phyloP scores from a whole-genome alignment of 2,888 invertebrate species.

The Brachyopa scutellaris region DNA sequence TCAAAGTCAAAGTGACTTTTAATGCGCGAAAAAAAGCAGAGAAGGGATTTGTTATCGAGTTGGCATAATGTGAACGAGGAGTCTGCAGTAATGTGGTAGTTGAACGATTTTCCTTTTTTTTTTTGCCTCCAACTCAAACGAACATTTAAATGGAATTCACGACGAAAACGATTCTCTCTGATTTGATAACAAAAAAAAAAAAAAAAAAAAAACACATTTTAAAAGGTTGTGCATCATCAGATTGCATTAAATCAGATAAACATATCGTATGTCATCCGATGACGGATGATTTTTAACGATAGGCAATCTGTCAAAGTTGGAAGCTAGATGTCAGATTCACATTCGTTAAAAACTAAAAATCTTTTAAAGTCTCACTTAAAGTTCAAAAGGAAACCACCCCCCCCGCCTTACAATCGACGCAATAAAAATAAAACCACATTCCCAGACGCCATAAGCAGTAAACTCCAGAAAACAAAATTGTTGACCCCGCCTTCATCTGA shows the following conservation, averaged over 20 bases:
- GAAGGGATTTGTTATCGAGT: slow-evolving; percentile 64
- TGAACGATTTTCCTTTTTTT: slow-evolving; percentile 8
- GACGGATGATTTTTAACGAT: slow-evolving; percentile 2
- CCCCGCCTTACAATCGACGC: too few relatives aligned
- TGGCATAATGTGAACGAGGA: slow-evolving; percentile 58
- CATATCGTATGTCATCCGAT: not conserved
- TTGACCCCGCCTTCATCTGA: not conserved
- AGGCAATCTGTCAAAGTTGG: too few relatives aligned
- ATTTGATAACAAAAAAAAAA: slow-evolving; percentile 35
- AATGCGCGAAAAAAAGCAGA: slow-evolving; percentile 46
- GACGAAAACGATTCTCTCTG: slow-evolving; percentile 5
- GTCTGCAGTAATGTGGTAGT: slow-evolving; percentile 60
- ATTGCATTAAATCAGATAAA: slow-evolving; percentile 20
- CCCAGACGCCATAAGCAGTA: slow-evolving; percentile 32
- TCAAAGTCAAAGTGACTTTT: slow-evolving; percentile 72
- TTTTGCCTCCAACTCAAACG: slow-evolving; percentile 6
- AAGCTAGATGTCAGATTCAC: too few relatives aligned
- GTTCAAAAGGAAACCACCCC: too few relatives aligned
- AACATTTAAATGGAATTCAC: slow-evolving; percentile 31
- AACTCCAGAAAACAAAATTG: not conserved
- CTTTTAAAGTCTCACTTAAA: too few relatives aligned
- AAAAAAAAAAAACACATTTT: too few relatives aligned
- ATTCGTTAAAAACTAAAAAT: too few relatives aligned
- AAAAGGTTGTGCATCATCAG: slow-evolving; percentile 26
- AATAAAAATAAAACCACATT: slow-evolving; percentile 30